phyloP scores from a whole-genome alignment of 2,113 vertebrate genomes.

The Eonycteris spelaea region DNA sequence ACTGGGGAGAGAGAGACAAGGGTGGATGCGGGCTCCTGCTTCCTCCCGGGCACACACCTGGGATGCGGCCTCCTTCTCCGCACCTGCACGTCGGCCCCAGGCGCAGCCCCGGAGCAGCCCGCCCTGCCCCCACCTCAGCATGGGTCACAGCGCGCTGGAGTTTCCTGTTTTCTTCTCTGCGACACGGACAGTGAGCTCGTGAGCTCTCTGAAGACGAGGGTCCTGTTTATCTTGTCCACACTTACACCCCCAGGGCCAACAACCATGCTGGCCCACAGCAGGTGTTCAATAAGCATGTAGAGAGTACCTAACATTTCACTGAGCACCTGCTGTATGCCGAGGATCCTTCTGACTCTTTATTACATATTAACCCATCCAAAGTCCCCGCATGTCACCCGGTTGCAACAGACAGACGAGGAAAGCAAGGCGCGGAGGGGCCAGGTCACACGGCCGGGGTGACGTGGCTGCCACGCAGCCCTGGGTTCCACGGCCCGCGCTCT shows the following conservation, averaged over 20 bases:
- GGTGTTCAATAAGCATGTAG: not conserved
- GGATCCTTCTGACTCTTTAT: not conserved
- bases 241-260: not conserved
- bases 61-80: not conserved
- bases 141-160: not conserved
- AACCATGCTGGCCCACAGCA: not conserved
- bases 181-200: not conserved
- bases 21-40: accelerated
- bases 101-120: not conserved
- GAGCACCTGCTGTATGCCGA: not conserved
- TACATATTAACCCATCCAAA: too few relatives aligned
- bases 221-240: not conserved
- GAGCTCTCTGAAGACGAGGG: not conserved
- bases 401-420: not conserved
- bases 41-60: not conserved
- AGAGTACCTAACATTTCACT: not conserved
- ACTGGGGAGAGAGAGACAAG: too few relatives aligned
- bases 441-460: not conserved
- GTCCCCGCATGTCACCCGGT: too few relatives aligned
- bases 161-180: not conserved
- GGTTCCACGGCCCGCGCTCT: not conserved
- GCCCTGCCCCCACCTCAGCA: not conserved
- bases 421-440: not conserved
- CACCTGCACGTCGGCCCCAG: not conserved
- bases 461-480: not conserved